Percentiles rank a stretch among this genome's conserved stretches.
Evolutionary conservation across 2,797 vertebrate genomes (phyloP).

Genomic region (Myotis planiceps): DNA sequence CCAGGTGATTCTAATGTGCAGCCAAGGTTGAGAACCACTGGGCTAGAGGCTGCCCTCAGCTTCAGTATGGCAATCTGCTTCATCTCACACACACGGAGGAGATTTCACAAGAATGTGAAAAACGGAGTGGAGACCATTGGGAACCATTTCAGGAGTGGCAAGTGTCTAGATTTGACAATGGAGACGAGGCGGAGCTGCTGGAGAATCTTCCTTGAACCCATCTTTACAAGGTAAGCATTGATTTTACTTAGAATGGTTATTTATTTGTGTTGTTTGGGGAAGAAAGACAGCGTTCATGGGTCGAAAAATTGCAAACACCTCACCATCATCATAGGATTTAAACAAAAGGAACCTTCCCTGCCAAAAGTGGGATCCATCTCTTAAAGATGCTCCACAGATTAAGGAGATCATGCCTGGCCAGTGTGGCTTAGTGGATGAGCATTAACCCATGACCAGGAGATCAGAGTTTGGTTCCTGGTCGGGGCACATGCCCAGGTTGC

Average conservation of each 20-base stretch:
- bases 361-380: not conserved
- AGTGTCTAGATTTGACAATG: not conserved
- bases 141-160: not conserved
- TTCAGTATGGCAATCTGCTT: not conserved
- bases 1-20: too few species aligned
- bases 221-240: not conserved
- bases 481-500: too few species aligned
- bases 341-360: not conserved
- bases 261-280: conserved; percentile 2
- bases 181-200: not conserved
- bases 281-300: not conserved
- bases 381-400: not conserved
- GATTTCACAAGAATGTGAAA: not conserved
- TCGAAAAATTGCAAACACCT: not conserved
- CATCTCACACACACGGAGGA: not conserved
- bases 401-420: too few species aligned
- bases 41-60: not conserved
- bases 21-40: too few species aligned
- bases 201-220: not conserved
- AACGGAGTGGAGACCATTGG: not conserved
- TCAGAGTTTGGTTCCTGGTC: too few species aligned
- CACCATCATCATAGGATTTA: not conserved
- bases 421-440: too few species aligned
- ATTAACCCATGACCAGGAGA: too few species aligned
- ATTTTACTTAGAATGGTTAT: conserved; percentile 26